Base-by-base conservation (phyloP, 2,888 invertebrate species). In the Drosophila mercatorum region DNA sequence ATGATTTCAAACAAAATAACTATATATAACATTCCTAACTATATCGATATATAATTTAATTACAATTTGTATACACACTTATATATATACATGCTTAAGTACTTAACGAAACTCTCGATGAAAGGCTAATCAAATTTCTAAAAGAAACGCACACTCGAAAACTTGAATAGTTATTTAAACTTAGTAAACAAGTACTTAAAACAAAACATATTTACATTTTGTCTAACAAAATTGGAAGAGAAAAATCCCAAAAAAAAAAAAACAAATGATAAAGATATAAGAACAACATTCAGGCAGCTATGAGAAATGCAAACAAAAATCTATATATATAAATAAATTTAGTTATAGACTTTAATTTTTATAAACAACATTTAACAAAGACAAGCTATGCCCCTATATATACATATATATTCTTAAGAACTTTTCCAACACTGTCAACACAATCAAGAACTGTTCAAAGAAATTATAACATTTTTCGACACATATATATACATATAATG, bases 41-140 rank as follows among this genome's bases (percentile, higher is more conserved):
- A 61, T 55, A 72, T 63, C 28, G 14, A 53, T 58, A 49, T 58
- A 55, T 69, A 47, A 71, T 72, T 68, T 73, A 40, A 58, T 55
- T 41, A 41, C 41, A 60, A 59, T 49, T 64, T 51, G 58, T 52
- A 51, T 46, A 61, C 49, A 51, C 47, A 28, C n/a, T 61, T 59
- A 38, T 12, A 7, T 11, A 5, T 22, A 59, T 58, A 64, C 69
- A 59, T 56, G 67, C 59, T 65, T 76, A 78, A 80, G 74, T 74
- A 83, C 80, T 86, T 83, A 81, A 84, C 57, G 61, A 80, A 80
- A 78, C 57, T 56, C 72, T 68, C 64, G 38, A 75, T 64, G 66
- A 64, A 78, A 70, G 64, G 52, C 83, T 84, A 87, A 87, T 88
- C 87, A 87, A 88, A 87, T 79, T 88, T 89, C 87, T 87, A 47